Evolutionary conservation across 2,113 vertebrate genomes (phyloP).

Genomic region (Mionectes macconnelli): DNA sequence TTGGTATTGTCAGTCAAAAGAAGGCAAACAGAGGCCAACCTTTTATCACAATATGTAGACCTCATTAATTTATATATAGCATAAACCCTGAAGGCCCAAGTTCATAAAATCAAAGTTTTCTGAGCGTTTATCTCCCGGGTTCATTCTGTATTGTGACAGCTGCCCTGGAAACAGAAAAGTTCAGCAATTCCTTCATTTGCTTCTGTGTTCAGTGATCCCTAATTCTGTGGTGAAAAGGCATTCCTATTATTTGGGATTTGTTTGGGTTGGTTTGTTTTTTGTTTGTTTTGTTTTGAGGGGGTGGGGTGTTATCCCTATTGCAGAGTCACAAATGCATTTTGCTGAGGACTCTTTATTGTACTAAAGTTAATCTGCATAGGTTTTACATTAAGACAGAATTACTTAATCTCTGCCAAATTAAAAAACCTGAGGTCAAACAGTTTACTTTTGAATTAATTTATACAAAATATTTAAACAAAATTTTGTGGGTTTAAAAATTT

Average conservation of each 20-base stretch:
- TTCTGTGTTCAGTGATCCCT: background rate
- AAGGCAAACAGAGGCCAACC: background rate
- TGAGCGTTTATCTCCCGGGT: background rate
- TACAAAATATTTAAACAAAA: background rate
- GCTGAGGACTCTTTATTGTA: background rate
- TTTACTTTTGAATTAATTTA: background rate
- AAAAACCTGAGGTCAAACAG: background rate
- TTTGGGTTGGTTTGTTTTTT: background rate
- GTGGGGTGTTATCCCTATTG: fast-evolving
- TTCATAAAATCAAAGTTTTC: background rate
- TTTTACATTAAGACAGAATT: background rate
- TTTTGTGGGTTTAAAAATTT: background rate
- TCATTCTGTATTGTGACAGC: background rate
- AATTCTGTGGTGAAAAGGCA: background rate
- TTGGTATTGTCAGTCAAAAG: background rate
- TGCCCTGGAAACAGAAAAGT: background rate
- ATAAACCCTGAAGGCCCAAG: background rate
- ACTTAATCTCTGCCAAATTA: background rate
- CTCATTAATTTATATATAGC: background rate
- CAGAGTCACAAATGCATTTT: background rate
- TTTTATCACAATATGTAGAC: background rate
- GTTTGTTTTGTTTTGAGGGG: background rate
- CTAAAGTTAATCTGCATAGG: background rate
- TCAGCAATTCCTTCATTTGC: background rate
- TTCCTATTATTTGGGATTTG: background rate